Base-by-base conservation (phyloP, 2,888 invertebrate genomes). In the Cyclophora albipunctata region DNA sequence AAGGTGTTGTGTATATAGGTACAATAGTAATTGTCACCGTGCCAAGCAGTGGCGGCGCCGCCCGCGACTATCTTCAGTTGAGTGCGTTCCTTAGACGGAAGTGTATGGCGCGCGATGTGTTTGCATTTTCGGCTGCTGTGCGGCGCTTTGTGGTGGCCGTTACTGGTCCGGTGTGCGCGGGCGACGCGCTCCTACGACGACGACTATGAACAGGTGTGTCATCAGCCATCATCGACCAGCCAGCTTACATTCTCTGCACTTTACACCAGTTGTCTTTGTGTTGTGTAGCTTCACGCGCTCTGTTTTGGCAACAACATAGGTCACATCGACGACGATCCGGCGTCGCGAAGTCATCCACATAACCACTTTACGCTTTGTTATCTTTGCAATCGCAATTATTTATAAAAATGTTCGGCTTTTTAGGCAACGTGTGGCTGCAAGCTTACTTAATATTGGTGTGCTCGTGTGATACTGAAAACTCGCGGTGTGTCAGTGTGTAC, bases 61-160 rank as follows among this genome's bases (percentile, higher is more conserved):
- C 72, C 71, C 80, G 82, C 80, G 71, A 71, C 80, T 81, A 79
- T 79, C 74, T 84, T 86, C 86, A 87, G 87, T 86, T 77, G 79
- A 80, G 83, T 81, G 82, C 71, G 82, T 73, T 78, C 84, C 81
- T 82, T 84, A 82, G 87, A 69, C 81, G 79, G 85, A 81, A 81
- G 86, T 85, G 86, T 84, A 83, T 85, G 85, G 85, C 83, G 81
- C 81, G 82, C 78, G 73, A 88, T 88, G 88, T 88, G 88, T 79
- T 82, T 87, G 64, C 85, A 87, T 75, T 77, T 88, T 71, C 86
- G 87, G 63, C 81, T 88, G 76, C 75, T 88, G 71, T 88, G 88
- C 77, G 88, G 81, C 64, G 88, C 87, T 73, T 83, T 88, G 61
- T 87, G 88, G 82, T 87, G 88, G 88, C 87, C 86, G 63, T 68